Conservation (phyloP, 2,113 vertebrate species). For the Tachuris rubrigastra region DNA sequence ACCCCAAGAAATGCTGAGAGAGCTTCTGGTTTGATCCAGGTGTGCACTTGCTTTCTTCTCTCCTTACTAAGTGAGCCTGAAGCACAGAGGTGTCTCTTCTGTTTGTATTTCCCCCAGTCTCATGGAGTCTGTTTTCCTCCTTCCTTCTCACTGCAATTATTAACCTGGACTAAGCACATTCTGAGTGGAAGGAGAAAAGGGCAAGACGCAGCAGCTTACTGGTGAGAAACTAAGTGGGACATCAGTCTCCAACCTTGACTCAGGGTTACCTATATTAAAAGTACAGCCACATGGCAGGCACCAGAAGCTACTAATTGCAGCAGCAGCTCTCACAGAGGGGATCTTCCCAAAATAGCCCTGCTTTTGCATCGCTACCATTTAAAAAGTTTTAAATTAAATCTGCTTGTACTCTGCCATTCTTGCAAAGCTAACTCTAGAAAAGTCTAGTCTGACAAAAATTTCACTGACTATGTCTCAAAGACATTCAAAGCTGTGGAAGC, state of each 20-base stretch:
- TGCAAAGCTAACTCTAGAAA: neutral
- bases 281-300: neutral
- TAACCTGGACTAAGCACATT: neutral
- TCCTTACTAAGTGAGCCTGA: neutral
- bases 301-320: neutral
- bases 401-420: neutral
- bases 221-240: neutral
- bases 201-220: neutral
- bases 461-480: neutral
- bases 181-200: neutral
- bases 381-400: neutral
- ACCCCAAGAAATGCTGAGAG: neutral
- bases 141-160: neutral
- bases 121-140: neutral
- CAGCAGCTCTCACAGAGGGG: slow-evolving; percentile 4
- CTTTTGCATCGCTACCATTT: neutral
- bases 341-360: neutral
- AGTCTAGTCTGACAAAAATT: neutral
- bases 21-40: neutral
- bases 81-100: neutral
- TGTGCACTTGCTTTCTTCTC: neutral
- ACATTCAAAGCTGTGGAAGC: neutral
- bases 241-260: neutral
- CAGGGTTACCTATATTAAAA: neutral
- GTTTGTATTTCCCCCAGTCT: neutral